Base-by-base conservation (phyloP, 2,888 invertebrate species). In the Falcaria lacertinaria region DNA sequence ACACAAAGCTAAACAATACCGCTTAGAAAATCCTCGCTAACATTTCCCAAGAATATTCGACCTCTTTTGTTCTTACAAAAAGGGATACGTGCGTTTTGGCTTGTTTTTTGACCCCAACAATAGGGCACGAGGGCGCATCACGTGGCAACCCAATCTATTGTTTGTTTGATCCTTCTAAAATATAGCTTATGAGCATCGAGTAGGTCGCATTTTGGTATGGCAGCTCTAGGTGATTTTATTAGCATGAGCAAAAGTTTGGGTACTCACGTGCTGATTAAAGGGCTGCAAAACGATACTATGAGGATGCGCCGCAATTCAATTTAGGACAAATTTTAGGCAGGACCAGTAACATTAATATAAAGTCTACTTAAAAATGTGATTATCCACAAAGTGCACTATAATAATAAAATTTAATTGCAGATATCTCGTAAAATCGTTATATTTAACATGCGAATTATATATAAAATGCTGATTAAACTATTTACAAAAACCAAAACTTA, bases 31-130 rank as follows among this genome's bases (percentile, higher is more conserved):
- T 55, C 45, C 50, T 48, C 53, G 47, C 50, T 49, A 57, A 60
- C 66, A 69, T 78, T 81, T 77, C 80, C 77, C 76, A 72, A 75
- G 74, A 76, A 69, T 67, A 52, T 57, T 51, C 47, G 55, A 33
- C 50, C 52, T 58, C 74, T 74, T 69, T 83, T 82, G 80, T 82
- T 75, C 70, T 52, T 57, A 52, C 54, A 62, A 71, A 69, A 72
- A 71, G 69, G 68, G 74, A 73, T 69, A 77, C 77, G 77, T 78
- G 80, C 74, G 75, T 74, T 85, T 77, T 64, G 74, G 77, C 73
- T 69, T 77, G 78, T 82, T 82, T 83, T 85, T 80, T 82, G 78
- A 80, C 77, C 76, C 72, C 73, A 73, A 81, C 79, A 80, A 79
- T 71, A 63, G 71, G 68, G 62, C 58, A 65, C 54, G 52, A 57